Percentiles rank a stretch among this genome's conserved stretches.
These are phyloP conservation scores for Antechinus stuartii DNA, from an alignment of 2,113 vertebrate genomes.

Conservation along the genomic window DNA sequence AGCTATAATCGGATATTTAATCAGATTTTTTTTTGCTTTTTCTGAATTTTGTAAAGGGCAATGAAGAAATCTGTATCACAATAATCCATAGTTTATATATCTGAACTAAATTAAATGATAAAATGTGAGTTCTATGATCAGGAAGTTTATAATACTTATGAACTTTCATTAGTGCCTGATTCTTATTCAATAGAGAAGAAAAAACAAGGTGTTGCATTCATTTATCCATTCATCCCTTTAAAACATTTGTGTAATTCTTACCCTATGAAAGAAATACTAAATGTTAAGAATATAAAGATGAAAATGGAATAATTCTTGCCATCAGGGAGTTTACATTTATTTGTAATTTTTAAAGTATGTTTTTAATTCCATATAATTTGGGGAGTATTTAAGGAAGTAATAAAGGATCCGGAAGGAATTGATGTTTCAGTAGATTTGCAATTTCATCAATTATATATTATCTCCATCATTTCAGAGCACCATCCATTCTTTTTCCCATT, in stretches of 20 bases:
- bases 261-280: background rate
- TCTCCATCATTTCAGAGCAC: background rate
- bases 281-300: background rate
- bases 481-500: background rate
- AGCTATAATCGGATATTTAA: background rate
- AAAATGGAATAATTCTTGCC: background rate
- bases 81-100: background rate
- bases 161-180: background rate
- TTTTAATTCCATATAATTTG: background rate
- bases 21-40: slow-evolving; percentile 17
- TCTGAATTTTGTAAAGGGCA: slow-evolving; percentile 8
- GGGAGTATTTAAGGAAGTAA: background rate
- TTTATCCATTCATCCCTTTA: background rate
- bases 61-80: background rate
- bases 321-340: background rate
- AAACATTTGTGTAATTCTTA: background rate
- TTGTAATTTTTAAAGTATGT: background rate
- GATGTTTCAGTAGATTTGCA: background rate
- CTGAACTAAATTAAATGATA: background rate
- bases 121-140: background rate
- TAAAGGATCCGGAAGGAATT: background rate
- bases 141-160: background rate
- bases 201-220: background rate
- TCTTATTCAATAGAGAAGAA: background rate
- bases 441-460: background rate